Evolutionary conservation across 2,797 vertebrate genomes (phyloP), one percentile per base, ranked within the genome.

Genomic region (Enteromius trimaculatus): DNA sequence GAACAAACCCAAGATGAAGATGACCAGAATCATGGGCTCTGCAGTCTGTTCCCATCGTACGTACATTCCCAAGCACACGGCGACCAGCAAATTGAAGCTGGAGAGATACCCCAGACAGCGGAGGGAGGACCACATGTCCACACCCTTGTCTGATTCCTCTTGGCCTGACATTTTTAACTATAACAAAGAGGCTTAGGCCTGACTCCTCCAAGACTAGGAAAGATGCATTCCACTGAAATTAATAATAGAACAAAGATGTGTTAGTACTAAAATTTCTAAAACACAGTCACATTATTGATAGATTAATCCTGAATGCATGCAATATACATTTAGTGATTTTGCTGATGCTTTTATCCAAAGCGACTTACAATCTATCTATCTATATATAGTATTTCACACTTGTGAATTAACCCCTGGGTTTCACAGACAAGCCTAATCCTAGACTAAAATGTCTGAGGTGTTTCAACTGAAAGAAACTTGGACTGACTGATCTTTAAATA

Each of bases 1-100:
- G 86, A 99, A 97, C 68, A 99, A 97, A 1, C 97, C 98, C 81
- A 99, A 91, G 87, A 99, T 98, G 93, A 99, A 99, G 91, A 99
- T 98, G 79, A 99, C 96, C 78, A 99, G 92, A 89, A 99, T 97
- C 90, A 97, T 93, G 0, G 96, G 90, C 88, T 99, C 96, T 0
- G 88, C 90, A 1, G 96, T 97, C 93, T 97, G 96, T 87, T 99
- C 98, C 98, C 98, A 99, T 86, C 97, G 96, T 26, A 97, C 95
- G 44, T 99, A 99, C 91, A 99, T 97, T 87, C 98, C 98, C 84
- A 99, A 92, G 58, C 97, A 98, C 81, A 99, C 94, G 0, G 97
- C 98, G 86, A 98, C 96, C 3, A 98, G 80, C 8, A 99, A 92
- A 89, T 93, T 98, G 89, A 98, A 85, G 88, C 96, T 95, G 92